Conservation (phyloP, 2,888 invertebrate genomes). For the Aporophyla nigra region DNA sequence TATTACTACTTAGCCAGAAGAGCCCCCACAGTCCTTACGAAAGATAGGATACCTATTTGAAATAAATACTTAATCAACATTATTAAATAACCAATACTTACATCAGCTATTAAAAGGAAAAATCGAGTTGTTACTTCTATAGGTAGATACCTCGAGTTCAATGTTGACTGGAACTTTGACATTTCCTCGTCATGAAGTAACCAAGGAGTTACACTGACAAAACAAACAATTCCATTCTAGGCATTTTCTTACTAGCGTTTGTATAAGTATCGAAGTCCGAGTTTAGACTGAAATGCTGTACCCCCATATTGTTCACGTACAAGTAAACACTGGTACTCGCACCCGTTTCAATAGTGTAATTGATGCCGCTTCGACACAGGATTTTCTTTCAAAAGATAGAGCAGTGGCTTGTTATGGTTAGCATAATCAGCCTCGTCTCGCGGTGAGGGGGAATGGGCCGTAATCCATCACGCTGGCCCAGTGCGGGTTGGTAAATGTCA, state of each 20-base stretch:
- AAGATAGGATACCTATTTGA: neutral
- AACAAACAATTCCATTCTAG: slow-evolving; percentile 42
- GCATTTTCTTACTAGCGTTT: slow-evolving; percentile 28
- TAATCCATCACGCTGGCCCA: no score
- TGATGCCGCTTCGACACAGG: slow-evolving; percentile 3
- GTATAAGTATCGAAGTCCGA: slow-evolving; percentile 45
- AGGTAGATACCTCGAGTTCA: neutral
- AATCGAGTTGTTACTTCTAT: neutral
- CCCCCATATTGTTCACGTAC: slow-evolving; percentile 26
- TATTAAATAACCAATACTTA: neutral
- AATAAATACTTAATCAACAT: neutral
- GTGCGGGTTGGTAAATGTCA: no score
- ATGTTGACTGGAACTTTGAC: slow-evolving; percentile 15
- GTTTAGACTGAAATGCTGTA: slow-evolving; percentile 29
- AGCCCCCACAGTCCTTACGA: neutral
- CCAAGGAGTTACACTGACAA: slow-evolving; percentile 11
- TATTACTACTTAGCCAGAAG: no score
- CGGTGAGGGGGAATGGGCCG: no score
- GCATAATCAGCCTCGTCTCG: no score
- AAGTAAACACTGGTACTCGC: slow-evolving; percentile 3
- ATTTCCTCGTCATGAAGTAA: slow-evolving; percentile 1
- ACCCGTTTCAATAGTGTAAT: slow-evolving; percentile 19
- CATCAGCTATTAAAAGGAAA: neutral
- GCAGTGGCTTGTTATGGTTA: neutral
- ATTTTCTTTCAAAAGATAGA: neutral